A percentile compares a stretch with the other conserved stretches of the same genome.
Evolutionary conservation across 2,113 vertebrate genomes (phyloP).

Genomic region (Oncorhynchus tshawytscha): DNA sequence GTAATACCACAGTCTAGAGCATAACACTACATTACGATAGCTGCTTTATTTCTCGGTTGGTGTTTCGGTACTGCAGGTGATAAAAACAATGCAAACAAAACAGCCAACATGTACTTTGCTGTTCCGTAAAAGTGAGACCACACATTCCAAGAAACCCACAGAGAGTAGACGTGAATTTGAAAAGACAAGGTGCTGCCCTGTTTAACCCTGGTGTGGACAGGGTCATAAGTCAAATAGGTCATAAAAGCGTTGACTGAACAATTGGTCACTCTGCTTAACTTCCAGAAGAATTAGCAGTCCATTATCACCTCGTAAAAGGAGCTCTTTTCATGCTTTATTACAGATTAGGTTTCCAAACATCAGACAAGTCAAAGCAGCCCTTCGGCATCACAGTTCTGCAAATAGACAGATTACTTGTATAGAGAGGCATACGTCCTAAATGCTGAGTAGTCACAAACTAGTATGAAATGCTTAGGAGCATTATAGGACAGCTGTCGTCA

Average conservation of each 20-base stretch:
- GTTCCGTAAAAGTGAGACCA: not conserved
- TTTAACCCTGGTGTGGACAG: constrained; percentile 33
- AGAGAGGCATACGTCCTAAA: not conserved
- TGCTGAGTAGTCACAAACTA: too few species aligned
- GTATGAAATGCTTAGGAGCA: too few species aligned
- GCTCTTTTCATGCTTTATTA: constrained; percentile 58
- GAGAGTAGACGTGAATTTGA: not conserved
- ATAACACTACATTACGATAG: not conserved
- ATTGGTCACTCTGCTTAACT: constrained; percentile 64
- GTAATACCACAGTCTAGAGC: not conserved
- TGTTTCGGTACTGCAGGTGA: not conserved
- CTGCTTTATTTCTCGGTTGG: not conserved
- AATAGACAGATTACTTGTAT: not conserved
- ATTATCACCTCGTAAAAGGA: constrained; percentile 71
- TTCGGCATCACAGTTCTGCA: not conserved
- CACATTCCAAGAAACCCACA: not conserved
- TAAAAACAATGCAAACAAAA: not conserved
- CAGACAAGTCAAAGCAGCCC: constrained; percentile 31
- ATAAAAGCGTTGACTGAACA: constrained; percentile 63
- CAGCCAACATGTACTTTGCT: not conserved
- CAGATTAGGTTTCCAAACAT: constrained; percentile 59
- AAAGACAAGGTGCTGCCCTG: not conserved
- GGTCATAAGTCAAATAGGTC: constrained; percentile 58
- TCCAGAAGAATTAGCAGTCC: constrained; percentile 66
- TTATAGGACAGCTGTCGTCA: not conserved